Conservation (phyloP, 2,113 vertebrate species). For the Phaetusa simplex region DNA sequence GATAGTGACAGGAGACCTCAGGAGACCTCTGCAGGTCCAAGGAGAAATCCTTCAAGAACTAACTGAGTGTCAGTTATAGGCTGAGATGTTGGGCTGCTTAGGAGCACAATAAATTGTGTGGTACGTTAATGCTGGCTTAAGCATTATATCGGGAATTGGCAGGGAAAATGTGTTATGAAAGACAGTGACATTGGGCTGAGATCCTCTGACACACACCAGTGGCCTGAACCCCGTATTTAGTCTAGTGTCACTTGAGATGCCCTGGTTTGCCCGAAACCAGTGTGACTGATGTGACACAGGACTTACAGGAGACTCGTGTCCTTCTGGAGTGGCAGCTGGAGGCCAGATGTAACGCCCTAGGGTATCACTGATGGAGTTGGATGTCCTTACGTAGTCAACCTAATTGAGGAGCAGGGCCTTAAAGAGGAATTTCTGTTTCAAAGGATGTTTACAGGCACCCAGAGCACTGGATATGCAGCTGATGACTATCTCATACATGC, state of each 20-base stretch:
- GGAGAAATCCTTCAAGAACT: neutral
- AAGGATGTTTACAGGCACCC: neutral
- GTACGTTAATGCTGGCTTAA: neutral
- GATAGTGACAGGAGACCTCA: neutral
- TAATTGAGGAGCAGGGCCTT: neutral
- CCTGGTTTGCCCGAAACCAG: neutral
- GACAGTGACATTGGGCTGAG: fast-evolving
- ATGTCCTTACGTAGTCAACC: neutral
- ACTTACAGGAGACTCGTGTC: fast-evolving
- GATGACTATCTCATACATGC: neutral
- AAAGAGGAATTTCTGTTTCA: neutral
- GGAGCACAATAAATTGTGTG: neutral
- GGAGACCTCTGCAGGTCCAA: neutral
- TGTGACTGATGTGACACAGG: neutral
- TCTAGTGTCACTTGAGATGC: neutral
- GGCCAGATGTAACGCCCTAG: neutral
- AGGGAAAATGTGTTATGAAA: neutral
- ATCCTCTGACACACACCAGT: neutral
- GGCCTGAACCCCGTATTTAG: neutral
- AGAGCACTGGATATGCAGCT: neutral
- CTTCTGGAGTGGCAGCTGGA: neutral
- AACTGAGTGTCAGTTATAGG: neutral
- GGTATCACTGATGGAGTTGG: neutral
- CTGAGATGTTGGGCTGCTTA: neutral
- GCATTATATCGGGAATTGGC: neutral